A percentile compares a stretch with the other conserved stretches of the same genome.
Conservation (phyloP, 2,797 vertebrate genomes). For the Decapterus maruadsi region DNA sequence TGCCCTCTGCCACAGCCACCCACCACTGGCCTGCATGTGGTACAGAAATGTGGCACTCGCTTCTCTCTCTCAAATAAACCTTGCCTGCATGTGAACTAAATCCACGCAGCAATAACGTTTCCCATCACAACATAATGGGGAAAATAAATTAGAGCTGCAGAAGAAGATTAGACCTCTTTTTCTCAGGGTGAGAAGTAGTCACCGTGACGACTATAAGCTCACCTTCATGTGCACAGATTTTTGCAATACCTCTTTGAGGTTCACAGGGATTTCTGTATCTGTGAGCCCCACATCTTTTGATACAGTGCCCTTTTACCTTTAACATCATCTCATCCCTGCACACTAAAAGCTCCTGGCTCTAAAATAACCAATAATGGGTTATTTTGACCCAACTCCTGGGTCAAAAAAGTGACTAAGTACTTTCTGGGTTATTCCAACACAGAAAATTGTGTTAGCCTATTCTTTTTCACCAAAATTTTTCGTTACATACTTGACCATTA, state of each 20-base stretch:
- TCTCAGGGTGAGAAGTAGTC: background rate
- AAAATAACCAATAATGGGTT: too few species aligned
- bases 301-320: conserved; percentile 22
- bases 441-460: too few species aligned
- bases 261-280: background rate
- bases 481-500: too few species aligned
- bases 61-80: background rate
- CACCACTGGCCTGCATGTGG: background rate
- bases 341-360: too few species aligned
- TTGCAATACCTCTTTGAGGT: background rate
- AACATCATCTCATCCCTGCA: background rate
- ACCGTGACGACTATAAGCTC: background rate
- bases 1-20: background rate
- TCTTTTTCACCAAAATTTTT: too few species aligned
- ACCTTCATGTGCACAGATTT: background rate
- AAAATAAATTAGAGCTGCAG: background rate
- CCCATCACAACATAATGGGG: background rate
- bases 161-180: background rate
- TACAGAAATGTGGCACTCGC: background rate
- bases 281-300: background rate
- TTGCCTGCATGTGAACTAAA: background rate
- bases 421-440: too few species aligned
- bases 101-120: background rate
- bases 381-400: too few species aligned
- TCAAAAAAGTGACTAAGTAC: too few species aligned